Evolutionary conservation across 2,113 vertebrate genomes (phyloP), one percentile per base, ranked within the genome.

Genomic region (Bubo blakistoni): DNA sequence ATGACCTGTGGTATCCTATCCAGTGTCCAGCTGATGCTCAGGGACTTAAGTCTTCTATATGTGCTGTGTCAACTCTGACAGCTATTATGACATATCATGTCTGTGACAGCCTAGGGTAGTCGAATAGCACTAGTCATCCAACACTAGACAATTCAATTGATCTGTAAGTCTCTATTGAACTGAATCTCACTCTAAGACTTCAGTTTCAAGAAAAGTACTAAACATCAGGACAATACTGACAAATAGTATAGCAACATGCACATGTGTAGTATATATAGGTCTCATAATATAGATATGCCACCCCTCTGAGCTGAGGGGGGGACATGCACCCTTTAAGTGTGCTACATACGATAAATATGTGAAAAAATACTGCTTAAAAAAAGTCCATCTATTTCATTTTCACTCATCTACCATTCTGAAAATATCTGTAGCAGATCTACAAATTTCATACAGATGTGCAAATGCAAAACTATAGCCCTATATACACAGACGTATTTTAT

Each of bases 201-300:
- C 62, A 80, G 2, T 67, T 82, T 65, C 71, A 85, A 65, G 42
- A 72, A 82, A 85, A 95, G 34, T 67, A 22, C 22, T 54, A 42
- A 73, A 57, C 25, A 40, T 15, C 20, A 7, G 10, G 27, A 62
- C 18, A 20, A 62, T 46, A 51, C n/a, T 61, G 34, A 44, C 19
- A 58, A 81, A 67, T 55, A 63, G 47, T n/a, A 32, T 9, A 13
- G 11, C 9, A 79, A n/a, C 5, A 47, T 10, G 6, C 10, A 77
- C 7, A 18, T 11, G 16, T 22, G 16, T 67, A 1, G 0, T 38
- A 32, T 8, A 0, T 22, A 27, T 66, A 49, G 16, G 3, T 36
- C 6, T 73, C 16, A 54, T 25, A 57, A 61, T 24, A 63, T 11
- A 81, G 27, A 24, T 70, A 66, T 21, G 8, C 2, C 10, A 49